These are phyloP conservation scores for Aplysia californica DNA, from an alignment of 1,140 invertebrate species.

Conservation along the genomic window DNA sequence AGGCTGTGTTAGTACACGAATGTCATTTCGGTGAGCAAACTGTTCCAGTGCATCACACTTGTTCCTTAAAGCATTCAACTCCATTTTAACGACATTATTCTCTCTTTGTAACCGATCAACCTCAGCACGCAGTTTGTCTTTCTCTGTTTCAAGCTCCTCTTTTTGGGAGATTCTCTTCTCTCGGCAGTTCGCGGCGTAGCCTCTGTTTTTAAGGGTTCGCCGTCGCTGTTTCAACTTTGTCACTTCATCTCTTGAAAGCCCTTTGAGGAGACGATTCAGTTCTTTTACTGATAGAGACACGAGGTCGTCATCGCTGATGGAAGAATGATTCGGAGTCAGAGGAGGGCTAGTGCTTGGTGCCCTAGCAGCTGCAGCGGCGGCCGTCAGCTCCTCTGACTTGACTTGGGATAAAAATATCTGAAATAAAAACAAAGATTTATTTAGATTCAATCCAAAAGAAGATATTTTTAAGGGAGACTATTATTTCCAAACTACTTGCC, in stretches of 20 bases:
- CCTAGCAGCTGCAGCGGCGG: constrained; percentile 28
- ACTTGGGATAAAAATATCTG: constrained; percentile 63
- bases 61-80: constrained; percentile 56
- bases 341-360: constrained; percentile 9
- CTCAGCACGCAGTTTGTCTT: constrained; percentile 57
- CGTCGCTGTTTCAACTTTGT: constrained; percentile 94
- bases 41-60: constrained; percentile 61
- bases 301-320: constrained; percentile 81
- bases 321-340: constrained; percentile 11
- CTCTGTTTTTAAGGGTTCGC: constrained; percentile 97
- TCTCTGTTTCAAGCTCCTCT: constrained; percentile 81
- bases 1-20: constrained; percentile 42
- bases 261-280: constrained; percentile 93
- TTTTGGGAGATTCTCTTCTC: constrained; percentile 67
- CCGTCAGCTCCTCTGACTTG: constrained; percentile 49
- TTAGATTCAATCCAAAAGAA: no score
- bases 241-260: constrained; percentile 89
- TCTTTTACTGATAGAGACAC: constrained; percentile 93
- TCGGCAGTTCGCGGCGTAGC: constrained; percentile 98
- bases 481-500: no score
- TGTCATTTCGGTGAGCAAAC: constrained; percentile 59
- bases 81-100: constrained; percentile 63
- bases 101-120: constrained; percentile 60
- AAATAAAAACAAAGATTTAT: constrained; percentile 38
- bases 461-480: no score